These are phyloP conservation scores for Hydropotes inermis DNA, from an alignment of 2,113 vertebrate genomes.

Conservation along the genomic window DNA sequence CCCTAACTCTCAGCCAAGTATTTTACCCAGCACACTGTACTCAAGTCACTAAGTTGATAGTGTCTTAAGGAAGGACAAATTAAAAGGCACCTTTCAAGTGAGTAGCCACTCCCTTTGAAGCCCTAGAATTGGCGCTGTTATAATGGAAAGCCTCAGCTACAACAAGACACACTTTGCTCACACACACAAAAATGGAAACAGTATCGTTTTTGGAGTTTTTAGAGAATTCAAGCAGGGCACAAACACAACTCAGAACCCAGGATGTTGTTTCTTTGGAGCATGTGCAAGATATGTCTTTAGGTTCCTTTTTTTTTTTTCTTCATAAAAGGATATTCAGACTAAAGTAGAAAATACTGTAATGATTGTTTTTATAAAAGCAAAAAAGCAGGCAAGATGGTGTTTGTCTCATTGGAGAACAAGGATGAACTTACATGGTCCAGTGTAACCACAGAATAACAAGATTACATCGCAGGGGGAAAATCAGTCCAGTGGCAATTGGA, in stretches of 20 bases:
- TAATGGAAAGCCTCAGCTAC: neutral
- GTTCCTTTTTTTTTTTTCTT: neutral
- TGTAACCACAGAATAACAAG: neutral
- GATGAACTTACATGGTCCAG: neutral
- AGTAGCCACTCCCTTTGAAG: neutral
- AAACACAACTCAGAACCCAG: constrained; percentile 46
- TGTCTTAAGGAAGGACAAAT: neutral
- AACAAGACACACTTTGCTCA: neutral
- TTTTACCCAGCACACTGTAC: neutral
- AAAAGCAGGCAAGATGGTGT: neutral
- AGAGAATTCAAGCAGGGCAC: constrained; percentile 50
- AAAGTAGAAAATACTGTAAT: constrained; percentile 51
- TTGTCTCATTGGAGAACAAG: constrained; percentile 53
- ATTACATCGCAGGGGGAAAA: neutral
- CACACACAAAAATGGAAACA: neutral
- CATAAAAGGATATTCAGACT: neutral
- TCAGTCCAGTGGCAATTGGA: neutral
- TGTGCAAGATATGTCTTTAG: neutral
- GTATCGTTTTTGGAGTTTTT: constrained; percentile 47
- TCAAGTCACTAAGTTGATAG: neutral
- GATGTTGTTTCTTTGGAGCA: constrained; percentile 54
- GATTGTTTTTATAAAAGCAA: constrained; percentile 56
- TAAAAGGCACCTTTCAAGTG: neutral
- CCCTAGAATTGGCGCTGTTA: neutral
- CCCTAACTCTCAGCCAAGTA: neutral